Evolutionary conservation across 2,888 invertebrate species (phyloP), one percentile per base, ranked within the genome.

Genomic region (Seladonia tumulorum): DNA sequence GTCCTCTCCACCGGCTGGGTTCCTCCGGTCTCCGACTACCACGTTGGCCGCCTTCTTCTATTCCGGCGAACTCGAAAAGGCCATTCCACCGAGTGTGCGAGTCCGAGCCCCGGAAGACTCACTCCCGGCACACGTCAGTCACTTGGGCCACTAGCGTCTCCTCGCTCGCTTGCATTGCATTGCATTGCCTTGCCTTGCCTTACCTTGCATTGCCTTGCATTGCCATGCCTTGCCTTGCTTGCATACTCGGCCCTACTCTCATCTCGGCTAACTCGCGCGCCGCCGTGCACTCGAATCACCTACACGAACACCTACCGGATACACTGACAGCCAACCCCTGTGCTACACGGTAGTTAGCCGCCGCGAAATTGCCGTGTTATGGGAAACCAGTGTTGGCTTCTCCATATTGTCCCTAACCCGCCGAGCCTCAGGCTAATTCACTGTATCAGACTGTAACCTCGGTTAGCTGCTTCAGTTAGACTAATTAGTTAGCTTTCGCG

Each of bases 41-140:
- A 68, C 60, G 63, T 47, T 53, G 70, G 12, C 42, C n/a, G 66
- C 73, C 73, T 74, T 57, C 87, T 81, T 70, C 82, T 81, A 76
- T 70, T 82, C 35, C 71, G 49, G 49, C 74, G 78, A 82, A 87
- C 86, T 86, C 86, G 82, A 86, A 85, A 87, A 85, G 80, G 81
- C 83, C 81, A 78, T 87, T 81, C 89, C 83, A 75, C 79, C 60
- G 66, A 57, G n/a, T 57, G 72, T 45, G 76, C 76, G 76, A 80
- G 74, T 78, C 73, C 70, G 60, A 82, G 79, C 90, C 91, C 91
- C 91, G 91, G 91, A 91, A 92, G 88, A 92, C 89, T 91, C 91
- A 87, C 91, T 90, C 89, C 86, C 87, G 87, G 89, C 90, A 83
- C 72, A 82, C 82, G 85, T 88, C 88, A 85, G 82, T 87, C 82